phyloP scores from a whole-genome alignment of 1,140 invertebrate genomes.

The Popillia japonica region DNA sequence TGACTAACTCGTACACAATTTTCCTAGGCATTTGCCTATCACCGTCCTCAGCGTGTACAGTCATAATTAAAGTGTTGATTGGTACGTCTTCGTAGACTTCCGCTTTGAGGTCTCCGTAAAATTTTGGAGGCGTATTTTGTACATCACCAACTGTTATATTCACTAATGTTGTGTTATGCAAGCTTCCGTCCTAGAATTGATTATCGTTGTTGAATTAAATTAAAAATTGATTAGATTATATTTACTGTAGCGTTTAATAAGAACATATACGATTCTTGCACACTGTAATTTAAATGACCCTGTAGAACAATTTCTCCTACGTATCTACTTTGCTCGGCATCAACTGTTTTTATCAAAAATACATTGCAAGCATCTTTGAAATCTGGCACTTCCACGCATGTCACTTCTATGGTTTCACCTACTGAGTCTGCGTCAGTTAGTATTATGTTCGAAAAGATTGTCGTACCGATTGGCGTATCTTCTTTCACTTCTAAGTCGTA shows the following conservation, averaged over 20 bases:
- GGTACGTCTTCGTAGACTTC: slow-evolving; percentile 84
- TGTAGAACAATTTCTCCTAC: slow-evolving; percentile 52
- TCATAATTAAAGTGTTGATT: slow-evolving; percentile 84
- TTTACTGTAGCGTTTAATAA: slow-evolving; percentile 55
- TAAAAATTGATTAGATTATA: not conserved
- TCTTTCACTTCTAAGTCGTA: slow-evolving; percentile 83
- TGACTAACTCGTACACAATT: slow-evolving; percentile 80
- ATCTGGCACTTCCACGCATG: slow-evolving; percentile 65
- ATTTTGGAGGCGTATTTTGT: slow-evolving; percentile 84
- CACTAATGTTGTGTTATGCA: slow-evolving; percentile 75
- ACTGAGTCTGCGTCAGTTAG: slow-evolving; percentile 81
- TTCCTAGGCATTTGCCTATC: slow-evolving; percentile 81
- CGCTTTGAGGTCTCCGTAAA: slow-evolving; percentile 80
- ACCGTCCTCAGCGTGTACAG: slow-evolving; percentile 81
- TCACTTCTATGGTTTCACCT: slow-evolving; percentile 81
- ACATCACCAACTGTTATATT: slow-evolving; percentile 82
- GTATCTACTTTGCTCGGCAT: slow-evolving; percentile 51
- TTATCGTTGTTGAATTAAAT: not conserved
- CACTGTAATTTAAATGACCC: slow-evolving; percentile 53
- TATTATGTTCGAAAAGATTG: slow-evolving; percentile 75
- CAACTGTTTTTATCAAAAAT: slow-evolving; percentile 51
- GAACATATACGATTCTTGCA: slow-evolving; percentile 50
- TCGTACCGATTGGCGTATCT: slow-evolving; percentile 76
- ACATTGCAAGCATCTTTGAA: slow-evolving; percentile 54
- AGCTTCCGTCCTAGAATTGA: slow-evolving; percentile 74